These are phyloP conservation scores for Sturmia bella DNA, from an alignment of 2,888 invertebrate genomes.

Conservation along the genomic window DNA sequence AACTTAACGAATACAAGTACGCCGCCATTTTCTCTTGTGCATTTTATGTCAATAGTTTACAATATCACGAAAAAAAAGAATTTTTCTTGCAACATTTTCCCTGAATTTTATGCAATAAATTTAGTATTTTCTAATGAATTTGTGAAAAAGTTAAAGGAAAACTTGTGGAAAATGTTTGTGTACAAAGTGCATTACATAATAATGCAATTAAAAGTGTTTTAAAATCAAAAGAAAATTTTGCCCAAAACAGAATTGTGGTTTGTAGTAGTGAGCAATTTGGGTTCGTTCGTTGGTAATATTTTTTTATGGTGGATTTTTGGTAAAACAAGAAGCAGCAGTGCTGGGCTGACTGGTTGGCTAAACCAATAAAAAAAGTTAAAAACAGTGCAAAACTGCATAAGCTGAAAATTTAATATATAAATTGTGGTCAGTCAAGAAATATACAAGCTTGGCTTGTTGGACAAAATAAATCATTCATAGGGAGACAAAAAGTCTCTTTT, in stretches of 20 bases:
- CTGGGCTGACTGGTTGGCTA: slow-evolving; percentile 65
- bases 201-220: slow-evolving; percentile 68
- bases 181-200: slow-evolving; percentile 73
- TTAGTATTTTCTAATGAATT: slow-evolving; percentile 67
- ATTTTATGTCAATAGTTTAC: slow-evolving; percentile 76
- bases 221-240: slow-evolving; percentile 65
- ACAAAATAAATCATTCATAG: slow-evolving; percentile 45
- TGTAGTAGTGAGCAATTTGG: slow-evolving; percentile 62
- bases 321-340: slow-evolving; percentile 65
- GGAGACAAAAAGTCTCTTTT: slow-evolving; percentile 60
- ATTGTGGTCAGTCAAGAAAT: slow-evolving; percentile 56
- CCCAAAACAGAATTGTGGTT: slow-evolving; percentile 57
- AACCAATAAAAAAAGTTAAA: slow-evolving; percentile 53
- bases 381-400: slow-evolving; percentile 51
- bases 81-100: slow-evolving; percentile 69
- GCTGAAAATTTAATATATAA: slow-evolving; percentile 48
- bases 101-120: slow-evolving; percentile 63
- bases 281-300: slow-evolving; percentile 55
- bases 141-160: slow-evolving; percentile 67
- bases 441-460: slow-evolving; percentile 58
- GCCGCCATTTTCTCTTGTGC: slow-evolving; percentile 77
- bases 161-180: slow-evolving; percentile 70
- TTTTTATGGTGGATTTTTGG: slow-evolving; percentile 56
- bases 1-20: slow-evolving; percentile 75
- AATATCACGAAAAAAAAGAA: slow-evolving; percentile 69